Conservation (phyloP, 2,797 vertebrate species). For the Onychomys torridus region DNA sequence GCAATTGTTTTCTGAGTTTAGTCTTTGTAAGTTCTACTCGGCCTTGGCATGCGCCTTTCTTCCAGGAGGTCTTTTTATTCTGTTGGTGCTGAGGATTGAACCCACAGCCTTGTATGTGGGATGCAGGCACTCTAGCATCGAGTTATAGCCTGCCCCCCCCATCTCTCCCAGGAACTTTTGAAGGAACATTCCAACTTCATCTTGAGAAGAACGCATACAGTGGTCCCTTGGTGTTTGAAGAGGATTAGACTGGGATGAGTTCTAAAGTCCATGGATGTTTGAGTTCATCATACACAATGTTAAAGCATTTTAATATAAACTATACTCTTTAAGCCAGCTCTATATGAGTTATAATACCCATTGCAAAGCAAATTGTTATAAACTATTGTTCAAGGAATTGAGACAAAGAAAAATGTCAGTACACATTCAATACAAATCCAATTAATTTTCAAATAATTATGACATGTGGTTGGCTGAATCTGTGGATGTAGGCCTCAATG, state of each 20-base stretch:
- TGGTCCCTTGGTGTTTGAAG: not conserved
- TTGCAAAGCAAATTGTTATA: not conserved
- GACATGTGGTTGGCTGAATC: not conserved
- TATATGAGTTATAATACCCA: not conserved
- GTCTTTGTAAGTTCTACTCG: not conserved
- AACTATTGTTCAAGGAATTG: not conserved
- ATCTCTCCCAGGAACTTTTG: not conserved
- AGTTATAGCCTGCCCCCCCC: not conserved
- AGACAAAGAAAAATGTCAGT: not conserved
- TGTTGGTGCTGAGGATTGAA: not conserved
- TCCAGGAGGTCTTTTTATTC: not conserved
- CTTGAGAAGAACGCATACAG: not conserved
- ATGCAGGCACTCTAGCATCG: not conserved
- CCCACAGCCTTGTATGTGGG: not conserved
- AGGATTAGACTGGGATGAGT: not conserved
- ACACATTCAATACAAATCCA: not conserved
- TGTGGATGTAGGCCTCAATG: not conserved
- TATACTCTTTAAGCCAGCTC: not conserved
- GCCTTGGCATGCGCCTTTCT: not conserved
- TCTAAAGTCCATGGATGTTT: not conserved
- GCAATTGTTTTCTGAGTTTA: slow-evolving; percentile 44
- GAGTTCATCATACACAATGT: not conserved
- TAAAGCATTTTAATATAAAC: not conserved
- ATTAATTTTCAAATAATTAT: not conserved
- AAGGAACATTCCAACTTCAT: slow-evolving; percentile 11